phyloP scores from a whole-genome alignment of 2,888 invertebrate species.

The Monoplex corrugatus region DNA sequence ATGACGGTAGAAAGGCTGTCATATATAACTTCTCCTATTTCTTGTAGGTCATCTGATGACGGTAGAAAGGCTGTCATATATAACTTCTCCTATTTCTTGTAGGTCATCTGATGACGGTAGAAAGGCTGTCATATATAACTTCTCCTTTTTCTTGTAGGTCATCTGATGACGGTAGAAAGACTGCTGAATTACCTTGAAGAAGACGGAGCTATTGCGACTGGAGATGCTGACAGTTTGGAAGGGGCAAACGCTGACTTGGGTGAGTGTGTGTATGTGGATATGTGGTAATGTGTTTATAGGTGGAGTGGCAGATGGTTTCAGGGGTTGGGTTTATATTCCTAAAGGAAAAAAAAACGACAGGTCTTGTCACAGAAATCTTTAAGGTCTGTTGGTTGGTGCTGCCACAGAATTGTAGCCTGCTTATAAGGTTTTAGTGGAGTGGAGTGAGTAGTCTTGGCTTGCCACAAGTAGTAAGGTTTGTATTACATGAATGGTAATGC shows the following conservation, averaged over 20 bases:
- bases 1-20: neutral
- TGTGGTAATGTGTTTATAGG: neutral
- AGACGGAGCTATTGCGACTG: neutral
- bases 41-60: no score
- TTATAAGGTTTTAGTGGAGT: no score
- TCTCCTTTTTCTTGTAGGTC: neutral
- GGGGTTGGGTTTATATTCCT: no score
- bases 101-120: no score
- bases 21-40: neutral
- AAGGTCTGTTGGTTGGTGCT: no score
- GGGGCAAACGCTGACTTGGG: neutral
- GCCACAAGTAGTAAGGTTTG: no score
- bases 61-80: neutral
- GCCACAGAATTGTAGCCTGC: no score
- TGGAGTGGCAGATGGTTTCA: no score
- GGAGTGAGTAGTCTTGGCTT: no score
- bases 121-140: neutral
- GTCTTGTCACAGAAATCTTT: no score
- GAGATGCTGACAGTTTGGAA: neutral
- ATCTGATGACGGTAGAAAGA: neutral
- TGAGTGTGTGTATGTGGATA: neutral
- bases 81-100: neutral
- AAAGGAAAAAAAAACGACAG: no score
- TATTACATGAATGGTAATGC: no score
- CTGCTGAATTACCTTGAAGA: conserved; percentile 26